A percentile compares a stretch with the other conserved stretches of the same genome.
Evolutionary conservation across 2,113 vertebrate species (phyloP).

Genomic region (Perca schrenkii): DNA sequence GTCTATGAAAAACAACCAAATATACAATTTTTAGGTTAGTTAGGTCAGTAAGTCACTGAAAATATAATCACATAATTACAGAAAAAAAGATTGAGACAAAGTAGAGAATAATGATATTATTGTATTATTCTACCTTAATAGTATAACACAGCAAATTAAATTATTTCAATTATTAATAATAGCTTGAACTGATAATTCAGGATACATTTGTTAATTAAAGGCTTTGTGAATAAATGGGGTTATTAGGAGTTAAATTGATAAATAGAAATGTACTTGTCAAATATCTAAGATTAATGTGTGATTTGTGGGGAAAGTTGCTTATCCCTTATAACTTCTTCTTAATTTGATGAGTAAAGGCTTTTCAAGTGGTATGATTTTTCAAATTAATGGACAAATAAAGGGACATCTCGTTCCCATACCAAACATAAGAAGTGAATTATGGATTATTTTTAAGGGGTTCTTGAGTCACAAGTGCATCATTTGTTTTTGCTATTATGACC

Average conservation of each 20-base stretch:
- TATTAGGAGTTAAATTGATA: neutral
- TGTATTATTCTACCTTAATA: too few species aligned
- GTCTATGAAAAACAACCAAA: too few species aligned
- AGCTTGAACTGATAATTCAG: too few species aligned
- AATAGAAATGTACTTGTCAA: neutral
- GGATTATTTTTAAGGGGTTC: neutral
- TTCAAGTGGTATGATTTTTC: neutral
- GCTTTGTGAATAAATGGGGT: neutral
- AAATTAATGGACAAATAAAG: neutral
- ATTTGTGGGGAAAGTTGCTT: accelerated
- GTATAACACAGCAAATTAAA: too few species aligned
- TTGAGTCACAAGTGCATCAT: neutral
- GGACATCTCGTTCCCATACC: neutral
- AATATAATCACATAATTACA: neutral
- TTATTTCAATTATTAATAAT: too few species aligned
- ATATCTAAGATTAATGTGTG: neutral
- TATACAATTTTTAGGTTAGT: neutral
- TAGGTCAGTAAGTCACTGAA: neutral
- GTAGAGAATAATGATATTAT: neutral
- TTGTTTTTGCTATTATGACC: neutral
- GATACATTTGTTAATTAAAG: neutral
- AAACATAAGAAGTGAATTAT: neutral
- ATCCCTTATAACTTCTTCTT: neutral
- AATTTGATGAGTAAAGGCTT: neutral
- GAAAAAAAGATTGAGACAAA: neutral